Percentiles rank a stretch among this genome's conserved stretches.
Evolutionary conservation across 1,140 invertebrate genomes (phyloP).

Genomic region (Conus ventricosus): DNA sequence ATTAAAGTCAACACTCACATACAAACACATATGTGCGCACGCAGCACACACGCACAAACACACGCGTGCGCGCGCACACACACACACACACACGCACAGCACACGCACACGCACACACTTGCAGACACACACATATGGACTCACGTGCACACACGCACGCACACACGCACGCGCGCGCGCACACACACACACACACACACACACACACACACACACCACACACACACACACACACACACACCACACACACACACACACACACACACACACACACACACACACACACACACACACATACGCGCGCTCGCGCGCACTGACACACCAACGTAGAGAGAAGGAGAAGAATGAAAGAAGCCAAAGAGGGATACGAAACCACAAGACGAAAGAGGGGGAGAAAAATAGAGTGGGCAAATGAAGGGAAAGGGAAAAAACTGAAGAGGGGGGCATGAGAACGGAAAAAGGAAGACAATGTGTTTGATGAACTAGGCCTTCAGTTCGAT

Average conservation of each 20-base stretch:
- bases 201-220: background rate
- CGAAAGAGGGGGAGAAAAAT: too few relatives aligned
- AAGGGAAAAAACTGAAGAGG: too few relatives aligned
- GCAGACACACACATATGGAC: background rate
- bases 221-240: background rate
- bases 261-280: conserved; percentile 19
- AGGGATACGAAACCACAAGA: too few relatives aligned
- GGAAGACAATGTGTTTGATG: too few relatives aligned
- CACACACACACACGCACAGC: background rate
- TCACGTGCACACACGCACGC: background rate
- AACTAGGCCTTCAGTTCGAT: too few relatives aligned
- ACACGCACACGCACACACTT: background rate
- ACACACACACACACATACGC: conserved; percentile 17
- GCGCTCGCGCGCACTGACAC: background rate
- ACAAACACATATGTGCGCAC: too few relatives aligned
- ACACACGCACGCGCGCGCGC: background rate
- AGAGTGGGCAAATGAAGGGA: too few relatives aligned
- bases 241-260: conserved; percentile 19
- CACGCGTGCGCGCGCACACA: background rate
- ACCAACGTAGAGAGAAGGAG: too few relatives aligned
- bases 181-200: background rate
- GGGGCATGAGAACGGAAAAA: too few relatives aligned
- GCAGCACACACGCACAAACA: too few relatives aligned
- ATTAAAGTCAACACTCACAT: too few relatives aligned
- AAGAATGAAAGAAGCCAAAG: too few relatives aligned